Percentiles rank a stretch among this genome's conserved stretches.
phyloP scores from a whole-genome alignment of 2,888 invertebrate species.

The Nephrocerus scutellatus region DNA sequence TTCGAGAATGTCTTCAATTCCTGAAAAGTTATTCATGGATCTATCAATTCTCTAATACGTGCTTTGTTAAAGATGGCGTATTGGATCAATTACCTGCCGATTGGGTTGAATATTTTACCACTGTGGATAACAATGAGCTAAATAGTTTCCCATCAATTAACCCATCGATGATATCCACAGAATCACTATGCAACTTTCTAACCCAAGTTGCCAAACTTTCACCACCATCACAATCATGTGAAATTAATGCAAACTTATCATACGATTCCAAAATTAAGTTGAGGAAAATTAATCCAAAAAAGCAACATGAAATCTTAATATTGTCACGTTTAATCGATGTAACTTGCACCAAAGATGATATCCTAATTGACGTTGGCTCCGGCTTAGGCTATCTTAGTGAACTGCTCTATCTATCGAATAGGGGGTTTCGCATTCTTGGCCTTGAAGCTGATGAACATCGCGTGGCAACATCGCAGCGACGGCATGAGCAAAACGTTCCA shows the following conservation, averaged over 20 bases:
- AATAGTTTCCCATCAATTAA: slow-evolving; percentile 49
- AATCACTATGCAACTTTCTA: no score
- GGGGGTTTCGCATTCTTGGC: slow-evolving; percentile 56
- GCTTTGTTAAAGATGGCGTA: slow-evolving; percentile 53
- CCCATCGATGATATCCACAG: no score
- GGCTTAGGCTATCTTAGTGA: slow-evolving; percentile 72
- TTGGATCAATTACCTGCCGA: slow-evolving; percentile 53
- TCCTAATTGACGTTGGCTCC: slow-evolving; percentile 66
- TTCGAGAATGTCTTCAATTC: slow-evolving; percentile 53
- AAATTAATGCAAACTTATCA: slow-evolving; percentile 21
- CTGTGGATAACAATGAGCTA: slow-evolving; percentile 46
- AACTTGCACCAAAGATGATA: slow-evolving; percentile 44
- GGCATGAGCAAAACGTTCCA: slow-evolving; percentile 53
- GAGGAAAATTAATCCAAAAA: slow-evolving; percentile 54
- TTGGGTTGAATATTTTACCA: slow-evolving; percentile 49
- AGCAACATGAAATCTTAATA: slow-evolving; percentile 62
- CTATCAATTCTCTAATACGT: slow-evolving; percentile 59
- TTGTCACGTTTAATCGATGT: slow-evolving; percentile 50
- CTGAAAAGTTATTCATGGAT: slow-evolving; percentile 57
- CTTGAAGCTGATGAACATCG: slow-evolving; percentile 57
- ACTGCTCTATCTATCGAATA: slow-evolving; percentile 54
- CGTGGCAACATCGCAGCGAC: slow-evolving; percentile 53
- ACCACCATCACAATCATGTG: slow-evolving; percentile 11
- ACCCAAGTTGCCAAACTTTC: slow-evolving; percentile 29
- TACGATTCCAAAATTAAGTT: no score